These are phyloP conservation scores for Oceanites oceanicus DNA, from an alignment of 2,113 vertebrate species.

Conservation along the genomic window DNA sequence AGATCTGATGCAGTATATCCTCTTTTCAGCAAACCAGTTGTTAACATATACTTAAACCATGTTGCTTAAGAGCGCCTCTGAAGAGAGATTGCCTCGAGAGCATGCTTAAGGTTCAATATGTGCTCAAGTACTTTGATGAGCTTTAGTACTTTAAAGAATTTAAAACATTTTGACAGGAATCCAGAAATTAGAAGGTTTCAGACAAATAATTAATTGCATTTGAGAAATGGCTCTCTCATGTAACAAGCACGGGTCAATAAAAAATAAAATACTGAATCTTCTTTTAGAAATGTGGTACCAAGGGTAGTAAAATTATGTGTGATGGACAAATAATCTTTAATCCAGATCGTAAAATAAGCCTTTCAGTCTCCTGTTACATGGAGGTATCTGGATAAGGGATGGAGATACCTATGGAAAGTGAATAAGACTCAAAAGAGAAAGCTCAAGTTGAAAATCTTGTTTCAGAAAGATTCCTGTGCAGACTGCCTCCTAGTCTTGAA, in stretches of 20 bases:
- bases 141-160: background rate
- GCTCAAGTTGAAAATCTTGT: background rate
- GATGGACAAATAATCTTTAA: background rate
- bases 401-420: background rate
- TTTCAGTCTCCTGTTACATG: background rate
- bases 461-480: background rate
- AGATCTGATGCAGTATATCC: background rate
- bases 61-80: background rate
- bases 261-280: background rate
- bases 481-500: background rate
- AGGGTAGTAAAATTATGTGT: background rate
- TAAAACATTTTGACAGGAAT: background rate
- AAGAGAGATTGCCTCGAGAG: background rate
- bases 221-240: background rate
- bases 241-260: background rate
- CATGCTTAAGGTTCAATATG: background rate
- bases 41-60: background rate
- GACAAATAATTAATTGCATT: background rate
- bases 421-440: background rate
- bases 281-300: background rate
- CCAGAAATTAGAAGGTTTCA: background rate
- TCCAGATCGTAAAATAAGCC: background rate
- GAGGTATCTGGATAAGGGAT: constrained; percentile 1
- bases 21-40: background rate
- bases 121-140: background rate